These are phyloP conservation scores for Polypedilum vanderplanki DNA, from an alignment of 1,140 invertebrate genomes.

Conservation along the genomic window DNA sequence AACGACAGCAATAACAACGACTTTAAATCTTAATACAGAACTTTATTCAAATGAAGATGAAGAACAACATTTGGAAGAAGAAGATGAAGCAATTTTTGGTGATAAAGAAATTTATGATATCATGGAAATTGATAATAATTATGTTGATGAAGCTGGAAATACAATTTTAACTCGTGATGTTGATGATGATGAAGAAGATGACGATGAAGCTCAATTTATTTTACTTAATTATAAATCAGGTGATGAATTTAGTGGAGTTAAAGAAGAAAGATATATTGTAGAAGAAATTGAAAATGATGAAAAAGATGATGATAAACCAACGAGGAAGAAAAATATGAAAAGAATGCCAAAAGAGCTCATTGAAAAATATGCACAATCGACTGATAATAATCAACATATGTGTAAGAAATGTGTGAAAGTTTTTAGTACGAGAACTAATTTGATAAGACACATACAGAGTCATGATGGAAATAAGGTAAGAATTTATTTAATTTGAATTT, in stretches of 20 bases:
- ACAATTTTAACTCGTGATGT: background rate
- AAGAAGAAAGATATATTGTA: background rate
- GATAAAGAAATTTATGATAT: slow-evolving; percentile 24
- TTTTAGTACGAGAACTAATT: slow-evolving; percentile 50
- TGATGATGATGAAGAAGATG: background rate
- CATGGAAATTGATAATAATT: slow-evolving; percentile 1
- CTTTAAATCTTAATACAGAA: background rate
- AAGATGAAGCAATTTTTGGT: background rate
- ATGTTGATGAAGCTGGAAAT: slow-evolving; percentile 11
- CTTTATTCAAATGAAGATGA: background rate
- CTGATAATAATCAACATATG: slow-evolving; percentile 31
- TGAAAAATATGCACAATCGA: slow-evolving; percentile 17
- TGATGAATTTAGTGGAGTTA: background rate
- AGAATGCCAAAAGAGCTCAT: background rate
- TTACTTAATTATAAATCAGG: background rate
- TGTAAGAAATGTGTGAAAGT: slow-evolving; percentile 54
- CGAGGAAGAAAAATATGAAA: background rate
- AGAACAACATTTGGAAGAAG: background rate
- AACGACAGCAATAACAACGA: background rate
- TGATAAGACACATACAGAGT: slow-evolving; percentile 54
- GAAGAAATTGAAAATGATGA: background rate
- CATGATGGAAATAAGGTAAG: slow-evolving; percentile 51
- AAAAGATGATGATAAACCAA: background rate
- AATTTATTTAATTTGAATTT: background rate
- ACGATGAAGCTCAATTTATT: background rate